These are phyloP conservation scores for Dendronephthya gigantea DNA, from an alignment of 64 coral and sea anemone genomes.

Conservation along the genomic window DNA sequence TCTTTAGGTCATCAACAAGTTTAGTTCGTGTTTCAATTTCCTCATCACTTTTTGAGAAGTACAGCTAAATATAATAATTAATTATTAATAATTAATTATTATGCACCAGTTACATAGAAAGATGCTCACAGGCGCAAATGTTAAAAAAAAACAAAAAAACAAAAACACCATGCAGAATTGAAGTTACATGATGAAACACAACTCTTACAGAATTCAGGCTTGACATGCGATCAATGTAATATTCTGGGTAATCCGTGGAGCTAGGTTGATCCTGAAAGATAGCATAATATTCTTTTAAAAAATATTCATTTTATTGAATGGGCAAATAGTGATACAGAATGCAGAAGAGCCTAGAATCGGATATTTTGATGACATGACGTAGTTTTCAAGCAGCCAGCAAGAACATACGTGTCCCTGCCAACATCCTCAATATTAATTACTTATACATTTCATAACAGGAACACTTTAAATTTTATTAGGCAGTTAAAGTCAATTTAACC, in stretches of 20 bases:
- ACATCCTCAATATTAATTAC: too few relatives aligned
- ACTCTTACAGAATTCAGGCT: conserved; percentile 73
- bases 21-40: conserved; percentile 51
- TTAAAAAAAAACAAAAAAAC: too few relatives aligned
- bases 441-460: too few relatives aligned
- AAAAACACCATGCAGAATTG: not conserved
- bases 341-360: not conserved
- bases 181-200: not conserved
- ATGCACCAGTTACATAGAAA: too few relatives aligned
- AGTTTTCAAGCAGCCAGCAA: not conserved
- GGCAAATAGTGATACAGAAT: too few relatives aligned
- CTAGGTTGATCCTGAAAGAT: conserved; percentile 72
- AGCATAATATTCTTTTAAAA: too few relatives aligned
- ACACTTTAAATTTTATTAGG: too few relatives aligned
- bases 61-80: conserved; percentile 37
- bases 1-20: conserved; percentile 67
- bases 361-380: not conserved
- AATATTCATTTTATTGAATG: too few relatives aligned
- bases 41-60: conserved; percentile 43
- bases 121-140: too few relatives aligned
- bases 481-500: too few relatives aligned
- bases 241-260: conserved; percentile 95
- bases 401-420: too few relatives aligned
- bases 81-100: too few relatives aligned
- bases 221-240: conserved; percentile 88